Percentiles rank a stretch among this genome's conserved stretches.
phyloP scores from a whole-genome alignment of 2,113 vertebrate genomes.

The Ia io region DNA sequence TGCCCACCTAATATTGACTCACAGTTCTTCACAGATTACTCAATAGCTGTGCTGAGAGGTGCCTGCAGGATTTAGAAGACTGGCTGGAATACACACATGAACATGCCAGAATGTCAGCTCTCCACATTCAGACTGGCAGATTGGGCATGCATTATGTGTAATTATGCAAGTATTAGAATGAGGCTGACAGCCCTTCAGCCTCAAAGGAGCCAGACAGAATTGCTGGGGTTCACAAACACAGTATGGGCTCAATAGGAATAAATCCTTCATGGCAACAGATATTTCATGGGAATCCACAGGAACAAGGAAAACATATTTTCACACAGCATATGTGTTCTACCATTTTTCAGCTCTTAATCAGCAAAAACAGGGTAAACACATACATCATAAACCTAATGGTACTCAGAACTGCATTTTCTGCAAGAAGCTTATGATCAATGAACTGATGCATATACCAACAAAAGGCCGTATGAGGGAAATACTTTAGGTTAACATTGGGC shows the following conservation, averaged over 20 bases:
- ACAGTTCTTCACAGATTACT: background rate
- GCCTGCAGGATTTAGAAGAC: background rate
- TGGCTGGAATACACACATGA: background rate
- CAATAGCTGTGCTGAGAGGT: background rate
- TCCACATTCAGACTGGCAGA: slow-evolving; percentile 32
- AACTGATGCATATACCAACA: background rate
- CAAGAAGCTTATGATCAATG: background rate
- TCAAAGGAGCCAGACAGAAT: background rate
- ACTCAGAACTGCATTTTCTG: background rate
- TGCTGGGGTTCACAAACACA: background rate
- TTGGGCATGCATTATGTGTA: background rate
- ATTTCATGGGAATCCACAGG: background rate
- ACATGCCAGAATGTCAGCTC: slow-evolving; percentile 13
- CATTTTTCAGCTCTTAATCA: background rate
- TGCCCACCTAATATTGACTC: background rate
- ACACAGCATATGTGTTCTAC: background rate
- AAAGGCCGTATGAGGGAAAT: background rate
- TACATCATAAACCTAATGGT: background rate
- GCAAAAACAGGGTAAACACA: background rate
- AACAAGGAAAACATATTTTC: background rate
- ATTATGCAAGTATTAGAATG: slow-evolving; percentile 35
- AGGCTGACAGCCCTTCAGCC: background rate
- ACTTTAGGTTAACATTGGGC: background rate
- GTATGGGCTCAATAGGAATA: background rate
- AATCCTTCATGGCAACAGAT: background rate